A percentile compares a stretch with the other conserved stretches of the same genome.
Conservation (phyloP, 2,888 invertebrate genomes). For the Ophioninae sp. region DNA sequence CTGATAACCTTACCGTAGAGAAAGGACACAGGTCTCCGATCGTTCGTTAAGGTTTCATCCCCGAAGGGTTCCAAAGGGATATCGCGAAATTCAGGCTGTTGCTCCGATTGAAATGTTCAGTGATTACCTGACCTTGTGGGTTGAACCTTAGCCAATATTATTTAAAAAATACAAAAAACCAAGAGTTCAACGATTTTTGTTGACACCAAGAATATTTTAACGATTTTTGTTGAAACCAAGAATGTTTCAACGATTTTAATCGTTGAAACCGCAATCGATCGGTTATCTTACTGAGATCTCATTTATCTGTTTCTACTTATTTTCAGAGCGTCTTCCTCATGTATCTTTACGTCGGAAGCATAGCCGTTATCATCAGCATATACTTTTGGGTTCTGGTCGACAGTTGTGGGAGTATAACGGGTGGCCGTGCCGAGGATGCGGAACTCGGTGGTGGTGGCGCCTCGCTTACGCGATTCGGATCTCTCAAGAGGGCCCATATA, state of each 20-base stretch:
- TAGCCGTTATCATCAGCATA: slow-evolving; percentile 83
- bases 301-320: slow-evolving; percentile 2
- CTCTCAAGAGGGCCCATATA: slow-evolving; percentile 82
- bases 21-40: not conserved
- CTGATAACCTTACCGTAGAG: not conserved
- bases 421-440: slow-evolving; percentile 77
- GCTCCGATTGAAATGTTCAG: no score
- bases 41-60: no score
- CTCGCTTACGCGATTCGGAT: slow-evolving; percentile 82
- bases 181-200: no score
- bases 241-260: no score
- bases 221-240: no score
- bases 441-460: slow-evolving; percentile 80
- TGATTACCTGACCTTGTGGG: no score
- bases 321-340: slow-evolving; percentile 82
- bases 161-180: no score
- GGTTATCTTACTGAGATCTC: not conserved
- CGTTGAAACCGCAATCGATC: not conserved
- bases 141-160: no score
- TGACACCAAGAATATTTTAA: no score
- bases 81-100: no score
- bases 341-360: slow-evolving; percentile 83
- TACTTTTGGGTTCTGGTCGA: slow-evolving; percentile 83
- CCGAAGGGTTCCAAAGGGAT: no score
- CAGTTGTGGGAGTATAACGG: slow-evolving; percentile 81